Evolutionary conservation across 2,113 vertebrate genomes (phyloP).

Genomic region (Hippocampus comes): DNA sequence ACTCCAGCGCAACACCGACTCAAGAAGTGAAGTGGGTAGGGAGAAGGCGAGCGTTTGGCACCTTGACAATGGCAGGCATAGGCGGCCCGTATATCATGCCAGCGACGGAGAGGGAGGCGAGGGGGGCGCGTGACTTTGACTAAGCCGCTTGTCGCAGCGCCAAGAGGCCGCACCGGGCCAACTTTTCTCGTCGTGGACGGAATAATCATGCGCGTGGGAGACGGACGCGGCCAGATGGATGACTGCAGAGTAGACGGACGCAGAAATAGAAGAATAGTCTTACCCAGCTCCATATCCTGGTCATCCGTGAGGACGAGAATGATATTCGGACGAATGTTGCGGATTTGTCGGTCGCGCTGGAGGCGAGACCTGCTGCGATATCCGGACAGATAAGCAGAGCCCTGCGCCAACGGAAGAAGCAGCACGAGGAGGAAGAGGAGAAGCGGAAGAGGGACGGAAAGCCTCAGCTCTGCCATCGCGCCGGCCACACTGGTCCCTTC

Average conservation of each 20-base stretch:
- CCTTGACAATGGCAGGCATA: conserved; percentile 59
- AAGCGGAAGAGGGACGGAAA: conserved; percentile 71
- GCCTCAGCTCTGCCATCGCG: conserved; percentile 59
- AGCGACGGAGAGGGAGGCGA: conserved; percentile 56
- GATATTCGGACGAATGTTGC: conserved; percentile 93
- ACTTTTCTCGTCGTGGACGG: conserved; percentile 42
- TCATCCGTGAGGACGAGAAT: conserved; percentile 96
- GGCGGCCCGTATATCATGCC: conserved; percentile 60
- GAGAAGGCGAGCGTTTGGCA: conserved; percentile 67
- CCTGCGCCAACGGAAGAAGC: conserved; percentile 64
- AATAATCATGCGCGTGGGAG: conserved; percentile 27
- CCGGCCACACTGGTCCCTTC: conserved; percentile 34
- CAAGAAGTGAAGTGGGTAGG: conserved; percentile 62
- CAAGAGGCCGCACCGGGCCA: conserved; percentile 55
- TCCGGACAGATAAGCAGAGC: conserved; percentile 79
- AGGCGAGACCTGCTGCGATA: conserved; percentile 83
- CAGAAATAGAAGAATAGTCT: conserved; percentile 39
- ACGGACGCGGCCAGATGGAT: conserved; percentile 24
- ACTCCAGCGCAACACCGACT: conserved; percentile 65
- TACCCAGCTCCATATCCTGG: conserved; percentile 96
- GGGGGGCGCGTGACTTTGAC: conserved; percentile 59
- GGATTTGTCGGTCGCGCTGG: conserved; percentile 81
- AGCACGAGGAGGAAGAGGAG: conserved; percentile 49
- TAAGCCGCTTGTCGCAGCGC: conserved; percentile 54
- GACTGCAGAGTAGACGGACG: neutral